phyloP scores from a whole-genome alignment of 2,113 vertebrate species.

The Carassius gibelio region DNA sequence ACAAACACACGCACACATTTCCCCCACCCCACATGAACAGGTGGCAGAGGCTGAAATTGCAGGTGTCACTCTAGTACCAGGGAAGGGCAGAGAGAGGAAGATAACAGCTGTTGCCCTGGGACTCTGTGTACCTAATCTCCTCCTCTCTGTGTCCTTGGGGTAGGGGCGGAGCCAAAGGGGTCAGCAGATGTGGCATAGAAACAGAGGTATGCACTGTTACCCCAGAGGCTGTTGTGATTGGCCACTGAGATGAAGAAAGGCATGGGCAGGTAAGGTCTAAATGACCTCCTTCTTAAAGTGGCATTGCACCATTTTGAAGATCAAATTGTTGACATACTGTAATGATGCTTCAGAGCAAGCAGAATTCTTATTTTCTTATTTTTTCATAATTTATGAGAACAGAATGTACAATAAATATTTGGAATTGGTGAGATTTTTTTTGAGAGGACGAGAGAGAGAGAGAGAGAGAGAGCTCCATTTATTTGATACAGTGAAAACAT shows the following conservation, averaged over 20 bases:
- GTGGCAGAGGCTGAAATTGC: slow-evolving; percentile 36
- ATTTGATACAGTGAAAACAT: neutral
- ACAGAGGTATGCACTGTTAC: slow-evolving; percentile 3
- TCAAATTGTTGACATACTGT: neutral
- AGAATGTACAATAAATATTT: neutral
- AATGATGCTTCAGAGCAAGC: neutral
- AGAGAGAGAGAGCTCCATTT: neutral
- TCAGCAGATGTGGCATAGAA: slow-evolving; percentile 49
- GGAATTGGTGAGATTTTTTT: neutral
- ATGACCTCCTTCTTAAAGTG: neutral
- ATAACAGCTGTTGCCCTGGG: slow-evolving; percentile 40
- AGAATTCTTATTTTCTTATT: neutral
- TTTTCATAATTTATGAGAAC: neutral
- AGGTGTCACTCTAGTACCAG: slow-evolving; percentile 5
- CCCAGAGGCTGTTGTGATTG: neutral
- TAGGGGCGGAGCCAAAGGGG: slow-evolving; percentile 23
- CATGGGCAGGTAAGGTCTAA: neutral
- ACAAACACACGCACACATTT: slow-evolving; percentile 31
- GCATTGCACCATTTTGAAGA: neutral
- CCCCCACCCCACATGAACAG: slow-evolving; percentile 19
- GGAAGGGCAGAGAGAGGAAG: slow-evolving; percentile 2
- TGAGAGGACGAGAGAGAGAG: too few species aligned
- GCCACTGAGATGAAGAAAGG: neutral
- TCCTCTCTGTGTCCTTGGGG: slow-evolving; percentile 18
- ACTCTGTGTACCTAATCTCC: slow-evolving; percentile 20